phyloP scores from a whole-genome alignment of 1,140 invertebrate genomes.

The Sitodiplosis mosellana region DNA sequence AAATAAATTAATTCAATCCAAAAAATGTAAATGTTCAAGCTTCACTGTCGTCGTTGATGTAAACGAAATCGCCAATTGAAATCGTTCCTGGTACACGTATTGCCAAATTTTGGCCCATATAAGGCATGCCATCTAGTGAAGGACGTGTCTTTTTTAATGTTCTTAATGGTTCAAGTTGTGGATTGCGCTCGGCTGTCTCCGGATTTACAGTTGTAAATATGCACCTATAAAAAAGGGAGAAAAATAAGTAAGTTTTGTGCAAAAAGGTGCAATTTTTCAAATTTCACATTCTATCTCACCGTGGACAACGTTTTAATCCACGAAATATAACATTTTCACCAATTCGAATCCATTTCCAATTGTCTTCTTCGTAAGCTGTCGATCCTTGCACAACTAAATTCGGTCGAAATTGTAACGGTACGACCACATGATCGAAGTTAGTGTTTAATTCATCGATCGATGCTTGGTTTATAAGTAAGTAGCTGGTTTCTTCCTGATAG shows the following conservation, averaged over 20 bases:
- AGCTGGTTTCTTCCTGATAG: conserved; percentile 39
- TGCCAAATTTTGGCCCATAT: background rate
- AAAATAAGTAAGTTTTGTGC: background rate
- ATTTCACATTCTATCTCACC: background rate
- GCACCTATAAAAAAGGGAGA: conserved; percentile 20
- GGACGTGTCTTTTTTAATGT: conserved; percentile 24
- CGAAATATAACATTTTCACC: conserved; percentile 33
- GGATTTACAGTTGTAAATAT: conserved; percentile 37
- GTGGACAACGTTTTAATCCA: conserved; percentile 40
- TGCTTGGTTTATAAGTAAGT: conserved; percentile 37
- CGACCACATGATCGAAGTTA: conserved; percentile 30
- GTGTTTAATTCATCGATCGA: conserved; percentile 42
- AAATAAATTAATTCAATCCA: no score
- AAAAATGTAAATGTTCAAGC: no score
- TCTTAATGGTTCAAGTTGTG: conserved; percentile 33
- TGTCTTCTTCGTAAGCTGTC: conserved; percentile 41
- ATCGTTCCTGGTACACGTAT: no score
- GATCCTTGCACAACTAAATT: conserved; percentile 48
- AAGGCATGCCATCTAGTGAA: background rate
- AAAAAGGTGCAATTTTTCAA: background rate
- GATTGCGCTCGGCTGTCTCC: conserved; percentile 29
- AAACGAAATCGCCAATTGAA: background rate
- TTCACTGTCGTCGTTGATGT: no score
- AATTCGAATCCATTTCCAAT: conserved; percentile 51
- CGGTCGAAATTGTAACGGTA: conserved; percentile 38